phyloP scores from a whole-genome alignment of 2,113 vertebrate species.

The Pollimyrus isidori region DNA sequence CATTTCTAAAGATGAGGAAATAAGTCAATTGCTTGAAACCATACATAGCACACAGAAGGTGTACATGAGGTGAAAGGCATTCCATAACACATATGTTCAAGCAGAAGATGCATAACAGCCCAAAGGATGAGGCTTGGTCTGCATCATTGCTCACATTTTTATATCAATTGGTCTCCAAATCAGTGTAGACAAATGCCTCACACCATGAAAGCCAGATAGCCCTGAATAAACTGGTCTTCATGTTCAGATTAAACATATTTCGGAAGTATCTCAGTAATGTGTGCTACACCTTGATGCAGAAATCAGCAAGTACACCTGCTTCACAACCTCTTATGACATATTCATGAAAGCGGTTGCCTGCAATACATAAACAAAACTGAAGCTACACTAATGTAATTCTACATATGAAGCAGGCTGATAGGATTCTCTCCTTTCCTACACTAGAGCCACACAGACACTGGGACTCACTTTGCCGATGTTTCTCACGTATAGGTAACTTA shows the following conservation, averaged over 20 bases:
- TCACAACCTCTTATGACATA: neutral
- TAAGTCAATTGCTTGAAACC: neutral
- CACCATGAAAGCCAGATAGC: neutral
- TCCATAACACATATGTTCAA: neutral
- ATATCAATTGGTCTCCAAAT: neutral
- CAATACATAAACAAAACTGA: neutral
- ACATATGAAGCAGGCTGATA: neutral
- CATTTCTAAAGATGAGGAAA: neutral
- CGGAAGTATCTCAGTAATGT: neutral
- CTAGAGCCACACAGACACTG: neutral
- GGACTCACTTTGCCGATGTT: neutral
- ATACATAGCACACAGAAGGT: neutral
- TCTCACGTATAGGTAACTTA: neutral
- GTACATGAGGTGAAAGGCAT: neutral
- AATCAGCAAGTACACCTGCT: neutral
- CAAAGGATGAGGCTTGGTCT: neutral
- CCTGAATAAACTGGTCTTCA: neutral
- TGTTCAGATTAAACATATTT: neutral
- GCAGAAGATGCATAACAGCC: neutral
- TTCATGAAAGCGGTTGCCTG: neutral
- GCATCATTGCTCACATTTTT: neutral
- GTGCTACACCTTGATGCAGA: neutral
- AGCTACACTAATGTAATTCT: neutral
- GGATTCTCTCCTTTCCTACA: neutral
- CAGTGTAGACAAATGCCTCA: neutral